Evolutionary conservation across 2,797 vertebrate genomes (phyloP).

Genomic region (Sebastes baramenuke): DNA sequence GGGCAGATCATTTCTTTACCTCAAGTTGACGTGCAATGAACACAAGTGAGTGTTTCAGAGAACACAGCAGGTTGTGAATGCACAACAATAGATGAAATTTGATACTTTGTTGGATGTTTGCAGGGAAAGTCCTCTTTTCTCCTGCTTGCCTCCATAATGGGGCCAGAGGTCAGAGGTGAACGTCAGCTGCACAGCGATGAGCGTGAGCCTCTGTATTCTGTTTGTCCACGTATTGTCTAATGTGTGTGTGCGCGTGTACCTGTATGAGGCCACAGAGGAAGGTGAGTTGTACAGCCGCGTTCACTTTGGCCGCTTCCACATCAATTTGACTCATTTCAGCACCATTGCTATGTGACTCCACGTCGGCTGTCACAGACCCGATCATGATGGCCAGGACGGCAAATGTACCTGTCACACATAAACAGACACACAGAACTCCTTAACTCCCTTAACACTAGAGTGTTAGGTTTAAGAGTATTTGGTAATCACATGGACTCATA

Average conservation of each 20-base stretch:
- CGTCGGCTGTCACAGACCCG: constrained; percentile 83
- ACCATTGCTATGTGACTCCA: constrained; percentile 77
- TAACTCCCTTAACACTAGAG: neutral
- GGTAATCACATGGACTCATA: neutral
- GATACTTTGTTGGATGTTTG: neutral
- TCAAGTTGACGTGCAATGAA: neutral
- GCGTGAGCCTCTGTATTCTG: neutral
- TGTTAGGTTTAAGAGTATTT: neutral
- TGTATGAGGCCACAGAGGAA: constrained; percentile 90
- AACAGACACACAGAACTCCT: neutral
- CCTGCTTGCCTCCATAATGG: neutral
- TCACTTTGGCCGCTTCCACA: constrained; percentile 81
- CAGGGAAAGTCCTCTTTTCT: neutral
- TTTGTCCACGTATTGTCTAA: neutral
- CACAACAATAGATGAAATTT: neutral
- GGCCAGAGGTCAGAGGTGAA: neutral
- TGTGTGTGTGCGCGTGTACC: constrained; percentile 68
- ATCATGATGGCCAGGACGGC: constrained; percentile 90
- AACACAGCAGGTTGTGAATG: neutral
- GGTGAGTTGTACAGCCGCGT: constrained; percentile 85
- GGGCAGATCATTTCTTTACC: neutral
- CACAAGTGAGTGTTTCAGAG: neutral
- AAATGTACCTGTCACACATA: constrained; percentile 82
- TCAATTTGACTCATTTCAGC: constrained; percentile 51
- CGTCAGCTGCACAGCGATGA: neutral